Conservation (phyloP, 2,113 vertebrate species). For the Carlito syrichta region DNA sequence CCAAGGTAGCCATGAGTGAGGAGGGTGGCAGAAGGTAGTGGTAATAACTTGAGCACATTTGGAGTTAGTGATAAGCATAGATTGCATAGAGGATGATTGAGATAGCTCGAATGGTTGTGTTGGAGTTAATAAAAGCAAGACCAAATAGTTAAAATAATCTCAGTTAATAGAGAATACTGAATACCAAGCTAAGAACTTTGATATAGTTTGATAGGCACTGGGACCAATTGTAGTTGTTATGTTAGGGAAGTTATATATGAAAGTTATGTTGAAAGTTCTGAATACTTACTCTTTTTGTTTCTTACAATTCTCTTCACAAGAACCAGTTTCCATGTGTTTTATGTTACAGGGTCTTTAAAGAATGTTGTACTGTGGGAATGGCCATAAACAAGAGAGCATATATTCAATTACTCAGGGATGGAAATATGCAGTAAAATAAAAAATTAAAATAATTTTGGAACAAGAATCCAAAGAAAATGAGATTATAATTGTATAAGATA, state of each 20-base stretch:
- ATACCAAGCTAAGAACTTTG: not conserved
- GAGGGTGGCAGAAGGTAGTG: not conserved
- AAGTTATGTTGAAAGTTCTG: not conserved
- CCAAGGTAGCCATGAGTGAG: not conserved
- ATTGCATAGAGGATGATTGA: not conserved
- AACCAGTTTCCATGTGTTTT: slow-evolving; percentile 60
- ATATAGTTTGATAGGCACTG: not conserved
- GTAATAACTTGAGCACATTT: not conserved
- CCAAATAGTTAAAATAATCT: not conserved
- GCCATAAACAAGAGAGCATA: slow-evolving; percentile 38
- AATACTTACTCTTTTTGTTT: not conserved
- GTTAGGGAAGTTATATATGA: not conserved
- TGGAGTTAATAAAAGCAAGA: slow-evolving; percentile 16
- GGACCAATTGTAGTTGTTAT: not conserved
- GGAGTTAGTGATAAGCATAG: not conserved
- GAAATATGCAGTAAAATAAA: slow-evolving; percentile 27
- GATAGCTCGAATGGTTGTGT: not conserved
- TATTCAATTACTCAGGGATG: slow-evolving; percentile 42
- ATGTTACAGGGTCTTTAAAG: slow-evolving; percentile 48
- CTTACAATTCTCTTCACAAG: not conserved
- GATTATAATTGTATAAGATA: slow-evolving; percentile 15
- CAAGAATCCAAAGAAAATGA: slow-evolving; percentile 11
- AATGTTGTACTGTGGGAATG: slow-evolving; percentile 50
- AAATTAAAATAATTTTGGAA: slow-evolving; percentile 39
- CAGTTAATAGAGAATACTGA: not conserved